Conservation (phyloP, 1,140 invertebrate genomes). For the Bombus terrestris region DNA sequence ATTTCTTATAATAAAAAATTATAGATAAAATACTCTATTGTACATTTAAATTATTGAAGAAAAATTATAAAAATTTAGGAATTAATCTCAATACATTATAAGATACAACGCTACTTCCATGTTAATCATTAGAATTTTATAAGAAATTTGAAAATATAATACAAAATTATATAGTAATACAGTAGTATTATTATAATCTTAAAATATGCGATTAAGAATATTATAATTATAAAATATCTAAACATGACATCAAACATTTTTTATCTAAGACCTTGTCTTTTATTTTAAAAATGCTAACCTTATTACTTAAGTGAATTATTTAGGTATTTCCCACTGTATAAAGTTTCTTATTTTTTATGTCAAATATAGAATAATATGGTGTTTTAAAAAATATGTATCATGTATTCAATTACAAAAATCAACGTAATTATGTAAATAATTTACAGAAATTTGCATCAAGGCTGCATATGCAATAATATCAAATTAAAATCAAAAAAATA, state of each 20-base stretch:
- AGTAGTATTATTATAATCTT: neutral
- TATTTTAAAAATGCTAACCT: neutral
- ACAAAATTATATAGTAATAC: neutral
- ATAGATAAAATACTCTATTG: neutral
- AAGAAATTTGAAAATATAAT: neutral
- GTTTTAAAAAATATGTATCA: conserved; percentile 4
- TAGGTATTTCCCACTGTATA: conserved; percentile 3
- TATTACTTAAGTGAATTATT: conserved; percentile 16
- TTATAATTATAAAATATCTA: conserved; percentile 1
- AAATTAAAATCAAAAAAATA: conserved; percentile 54
- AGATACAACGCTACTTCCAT: neutral
- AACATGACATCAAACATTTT: conserved; percentile 6
- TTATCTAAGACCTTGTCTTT: conserved; percentile 1
- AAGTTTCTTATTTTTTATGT: neutral
- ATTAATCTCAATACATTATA: neutral
- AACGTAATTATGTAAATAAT: conserved; percentile 33
- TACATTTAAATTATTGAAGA: neutral
- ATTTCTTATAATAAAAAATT: neutral
- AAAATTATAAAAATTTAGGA: neutral
- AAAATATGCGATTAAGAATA: neutral
- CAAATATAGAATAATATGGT: neutral
- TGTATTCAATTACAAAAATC: conserved; percentile 15
- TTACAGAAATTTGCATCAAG: conserved; percentile 15
- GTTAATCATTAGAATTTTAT: neutral
- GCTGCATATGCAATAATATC: conserved; percentile 28